These are phyloP conservation scores for Botrylloides violaceus DNA, from an alignment of 23 tunicate species.

Conservation along the genomic window DNA sequence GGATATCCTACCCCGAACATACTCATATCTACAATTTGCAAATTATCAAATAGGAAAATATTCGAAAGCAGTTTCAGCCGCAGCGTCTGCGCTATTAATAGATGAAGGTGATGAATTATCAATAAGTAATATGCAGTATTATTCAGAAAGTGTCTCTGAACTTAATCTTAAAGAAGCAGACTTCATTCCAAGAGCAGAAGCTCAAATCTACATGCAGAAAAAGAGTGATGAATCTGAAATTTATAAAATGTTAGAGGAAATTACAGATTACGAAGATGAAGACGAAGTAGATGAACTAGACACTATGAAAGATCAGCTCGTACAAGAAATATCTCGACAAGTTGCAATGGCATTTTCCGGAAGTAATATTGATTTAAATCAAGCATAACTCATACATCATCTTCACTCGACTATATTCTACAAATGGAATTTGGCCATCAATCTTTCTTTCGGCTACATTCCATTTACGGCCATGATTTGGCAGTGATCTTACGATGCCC, in stretches of 20 bases:
- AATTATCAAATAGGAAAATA: slow-evolving; percentile 31
- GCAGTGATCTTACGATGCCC: too few relatives aligned
- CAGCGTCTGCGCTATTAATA: slow-evolving; percentile 37
- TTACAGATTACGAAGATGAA: slow-evolving; percentile 1
- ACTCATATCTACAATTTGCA: slow-evolving; percentile 46
- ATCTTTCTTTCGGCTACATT: too few relatives aligned
- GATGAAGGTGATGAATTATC: slow-evolving; percentile 28
- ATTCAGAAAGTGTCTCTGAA: slow-evolving; percentile 16
- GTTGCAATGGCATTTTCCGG: neutral
- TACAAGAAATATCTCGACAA: slow-evolving; percentile 9
- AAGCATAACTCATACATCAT: too few relatives aligned
- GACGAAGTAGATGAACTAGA: slow-evolving; percentile 5
- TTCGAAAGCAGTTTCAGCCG: slow-evolving; percentile 40
- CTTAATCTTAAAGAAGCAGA: neutral
- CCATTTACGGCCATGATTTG: too few relatives aligned
- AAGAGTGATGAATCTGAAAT: neutral
- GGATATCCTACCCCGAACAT: slow-evolving; percentile 27
- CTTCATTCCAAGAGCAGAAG: slow-evolving; percentile 38
- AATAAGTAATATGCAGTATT: slow-evolving; percentile 30
- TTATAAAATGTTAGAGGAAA: slow-evolving; percentile 1
- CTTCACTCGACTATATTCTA: too few relatives aligned
- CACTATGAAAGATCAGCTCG: neutral
- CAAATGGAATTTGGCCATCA: too few relatives aligned
- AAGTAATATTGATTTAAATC: too few relatives aligned
- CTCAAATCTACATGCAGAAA: slow-evolving; percentile 16